Percentiles rank a stretch among this genome's conserved stretches.
Evolutionary conservation across 53 echinoderm and acorn worm genomes (phyloP).

Genomic region (Astropecten irregularis): DNA sequence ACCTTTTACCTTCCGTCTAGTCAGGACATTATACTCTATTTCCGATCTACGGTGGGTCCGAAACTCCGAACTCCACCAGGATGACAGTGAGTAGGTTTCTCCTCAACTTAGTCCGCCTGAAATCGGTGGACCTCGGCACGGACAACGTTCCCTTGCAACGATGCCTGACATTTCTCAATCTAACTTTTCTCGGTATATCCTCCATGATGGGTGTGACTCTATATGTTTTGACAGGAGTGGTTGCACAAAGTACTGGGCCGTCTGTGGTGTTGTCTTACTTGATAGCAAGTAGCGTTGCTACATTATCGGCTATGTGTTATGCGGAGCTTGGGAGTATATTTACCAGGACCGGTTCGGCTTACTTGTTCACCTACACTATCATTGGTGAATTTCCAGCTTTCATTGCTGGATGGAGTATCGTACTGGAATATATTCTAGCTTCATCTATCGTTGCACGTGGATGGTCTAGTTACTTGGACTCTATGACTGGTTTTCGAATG

Average conservation of each 20-base stretch:
- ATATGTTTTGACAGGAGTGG: slow-evolving; percentile 72
- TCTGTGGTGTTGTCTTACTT: slow-evolving; percentile 66
- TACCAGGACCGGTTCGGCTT: slow-evolving; percentile 79
- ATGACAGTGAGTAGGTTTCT: slow-evolving; percentile 11
- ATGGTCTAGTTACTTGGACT: slow-evolving; percentile 71
- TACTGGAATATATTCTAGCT: slow-evolving; percentile 66
- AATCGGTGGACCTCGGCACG: slow-evolving; percentile 5
- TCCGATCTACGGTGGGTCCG: too few species aligned
- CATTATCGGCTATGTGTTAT: slow-evolving; percentile 71
- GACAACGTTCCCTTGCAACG: slow-evolving; percentile 54
- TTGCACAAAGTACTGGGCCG: slow-evolving; percentile 69
- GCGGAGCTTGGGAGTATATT: slow-evolving; percentile 72
- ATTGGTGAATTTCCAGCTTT: slow-evolving; percentile 81
- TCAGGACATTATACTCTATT: too few species aligned
- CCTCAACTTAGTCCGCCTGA: slow-evolving; percentile 53
- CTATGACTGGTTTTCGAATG: slow-evolving; percentile 40
- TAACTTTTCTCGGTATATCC: slow-evolving; percentile 69
- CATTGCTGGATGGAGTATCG: slow-evolving; percentile 80
- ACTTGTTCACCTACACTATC: slow-evolving; percentile 64
- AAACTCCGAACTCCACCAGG: too few species aligned
- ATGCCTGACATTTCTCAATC: slow-evolving; percentile 59
- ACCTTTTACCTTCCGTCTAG: too few species aligned
- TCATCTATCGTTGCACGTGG: slow-evolving; percentile 53
- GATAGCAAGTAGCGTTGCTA: slow-evolving; percentile 60
- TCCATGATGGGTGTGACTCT: slow-evolving; percentile 76